A percentile compares a stretch with the other conserved stretches of the same genome.
Evolutionary conservation across 2,113 vertebrate species (phyloP).

Genomic region (Eudyptes chrysolophus): DNA sequence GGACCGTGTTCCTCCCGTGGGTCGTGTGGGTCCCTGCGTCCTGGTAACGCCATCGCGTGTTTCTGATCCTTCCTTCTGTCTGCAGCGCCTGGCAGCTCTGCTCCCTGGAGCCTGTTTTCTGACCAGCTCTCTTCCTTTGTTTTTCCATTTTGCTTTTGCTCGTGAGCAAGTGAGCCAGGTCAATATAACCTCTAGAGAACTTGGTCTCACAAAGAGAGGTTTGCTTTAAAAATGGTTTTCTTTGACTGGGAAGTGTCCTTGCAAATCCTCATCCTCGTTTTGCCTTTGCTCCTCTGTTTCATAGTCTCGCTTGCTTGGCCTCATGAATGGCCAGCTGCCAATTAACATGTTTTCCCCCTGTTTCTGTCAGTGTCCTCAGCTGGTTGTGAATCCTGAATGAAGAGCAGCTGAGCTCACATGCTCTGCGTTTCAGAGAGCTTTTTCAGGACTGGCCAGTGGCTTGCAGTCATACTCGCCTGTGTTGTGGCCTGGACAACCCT

Average conservation of each 20-base stretch:
- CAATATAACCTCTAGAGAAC: background rate
- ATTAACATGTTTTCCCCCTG: background rate
- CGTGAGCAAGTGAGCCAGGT: rapidly evolving
- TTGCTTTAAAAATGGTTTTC: background rate
- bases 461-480: background rate
- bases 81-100: rapidly evolving
- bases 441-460: background rate
- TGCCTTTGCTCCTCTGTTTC: background rate
- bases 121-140: background rate
- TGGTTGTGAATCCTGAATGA: conserved; percentile 22
- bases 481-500: background rate
- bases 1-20: background rate
- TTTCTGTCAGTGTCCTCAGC: background rate
- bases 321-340: background rate
- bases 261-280: background rate
- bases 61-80: background rate
- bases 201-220: background rate
- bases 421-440: conserved; percentile 2
- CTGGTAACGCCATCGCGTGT: rapidly evolving
- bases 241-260: background rate
- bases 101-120: background rate
- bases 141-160: background rate
- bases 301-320: background rate
- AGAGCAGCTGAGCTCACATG: background rate
- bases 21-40: background rate